Evolutionary conservation across 2,888 invertebrate genomes (phyloP), one percentile per base, ranked within the genome.

Genomic region (Sinotaia quadrata): DNA sequence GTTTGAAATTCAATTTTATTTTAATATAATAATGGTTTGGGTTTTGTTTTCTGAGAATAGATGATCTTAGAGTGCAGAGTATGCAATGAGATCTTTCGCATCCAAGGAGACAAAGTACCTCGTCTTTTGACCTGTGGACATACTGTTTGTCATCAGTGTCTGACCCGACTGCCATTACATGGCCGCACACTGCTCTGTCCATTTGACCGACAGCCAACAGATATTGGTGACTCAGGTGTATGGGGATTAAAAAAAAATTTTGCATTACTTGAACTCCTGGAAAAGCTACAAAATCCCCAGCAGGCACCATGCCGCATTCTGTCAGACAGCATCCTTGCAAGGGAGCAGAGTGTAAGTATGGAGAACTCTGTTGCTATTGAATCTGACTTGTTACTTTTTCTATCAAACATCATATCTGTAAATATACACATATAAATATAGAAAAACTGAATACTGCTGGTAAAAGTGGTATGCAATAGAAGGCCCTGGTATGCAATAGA

Each of bases 61-160:
- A 79, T 82, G 18, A 83, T 83, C 34, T 67, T 85, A 24, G 91
- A 91, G 83, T 91, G 91, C 75, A 85, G 91, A 29, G 90, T 91
- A 18, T 91, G 91, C 82, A 90, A 91, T 76, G 91, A 91, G 73
- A 89, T 90, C 21, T 91, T 90, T 77, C 85, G 89, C 18, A 82
- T 90, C n/a, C 90, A 91, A 72, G 91, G 91, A 10, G 89, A 89
- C 47, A 90, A 90, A 78, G 90, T 91, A 1, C 91, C 91, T 3
- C 87, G 91, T n/a, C 79, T 86, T n/a, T 70, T 86, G 37, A 79
- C 82, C 51, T 86, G 86, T 78, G 86, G 86, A 18, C 86, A 91
- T 78, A 91, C 91, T 0, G 89, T 91, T 8, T 91, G 91, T 79
- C 91, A 91, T 72, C 89, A 90, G 0, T 91, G 91, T 81, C 82